These are phyloP conservation scores for Melipona bicolor DNA, from an alignment of 2,888 invertebrate species.

Conservation along the genomic window DNA sequence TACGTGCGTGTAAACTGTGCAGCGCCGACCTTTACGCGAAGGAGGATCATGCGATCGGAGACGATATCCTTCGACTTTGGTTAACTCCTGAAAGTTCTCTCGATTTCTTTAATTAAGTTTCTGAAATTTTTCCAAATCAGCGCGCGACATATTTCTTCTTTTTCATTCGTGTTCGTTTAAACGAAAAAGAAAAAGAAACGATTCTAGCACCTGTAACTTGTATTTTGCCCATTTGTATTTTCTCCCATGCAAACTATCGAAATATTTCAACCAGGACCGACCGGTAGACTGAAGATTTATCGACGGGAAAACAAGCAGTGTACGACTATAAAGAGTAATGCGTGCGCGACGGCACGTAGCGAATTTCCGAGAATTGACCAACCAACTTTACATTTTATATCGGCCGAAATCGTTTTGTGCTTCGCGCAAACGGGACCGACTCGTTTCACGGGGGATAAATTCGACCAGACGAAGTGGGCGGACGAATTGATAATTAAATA, in stretches of 20 bases:
- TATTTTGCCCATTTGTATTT: slow-evolving; percentile 20
- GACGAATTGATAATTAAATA: slow-evolving; percentile 69
- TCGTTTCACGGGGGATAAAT: neutral
- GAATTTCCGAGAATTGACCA: slow-evolving; percentile 22
- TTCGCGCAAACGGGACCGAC: neutral
- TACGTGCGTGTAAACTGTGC: neutral
- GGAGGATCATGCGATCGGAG: neutral
- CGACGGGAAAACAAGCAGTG: slow-evolving; percentile 34
- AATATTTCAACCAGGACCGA: slow-evolving; percentile 33
- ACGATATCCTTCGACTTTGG: neutral
- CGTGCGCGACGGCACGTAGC: slow-evolving; percentile 14
- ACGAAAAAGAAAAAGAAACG: neutral
- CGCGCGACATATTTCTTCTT: neutral
- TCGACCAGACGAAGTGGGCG: neutral
- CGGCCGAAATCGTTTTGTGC: neutral
- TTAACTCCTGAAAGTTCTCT: neutral
- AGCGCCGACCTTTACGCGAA: neutral
- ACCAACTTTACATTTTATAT: neutral
- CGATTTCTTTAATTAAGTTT: neutral
- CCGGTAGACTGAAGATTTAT: slow-evolving; percentile 31
- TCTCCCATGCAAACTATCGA: neutral
- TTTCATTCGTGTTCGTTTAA: neutral
- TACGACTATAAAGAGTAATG: slow-evolving; percentile 30
- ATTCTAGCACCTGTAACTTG: slow-evolving; percentile 16
- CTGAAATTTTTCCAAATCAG: neutral